Percentiles rank a stretch among this genome's conserved stretches.
phyloP scores from a whole-genome alignment of 2,888 invertebrate species.

The Trachelus iudaicus region DNA sequence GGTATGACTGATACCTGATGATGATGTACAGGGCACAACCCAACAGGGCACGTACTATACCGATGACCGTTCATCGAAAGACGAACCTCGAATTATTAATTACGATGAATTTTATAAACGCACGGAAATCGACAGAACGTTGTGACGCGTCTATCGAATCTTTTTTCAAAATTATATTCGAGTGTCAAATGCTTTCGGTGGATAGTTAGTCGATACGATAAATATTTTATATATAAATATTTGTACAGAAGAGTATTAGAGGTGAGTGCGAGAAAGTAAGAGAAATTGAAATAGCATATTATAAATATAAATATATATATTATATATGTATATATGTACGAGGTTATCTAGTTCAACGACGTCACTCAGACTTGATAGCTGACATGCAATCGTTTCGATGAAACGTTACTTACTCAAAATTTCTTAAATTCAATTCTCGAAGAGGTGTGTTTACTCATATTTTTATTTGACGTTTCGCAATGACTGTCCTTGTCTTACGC shows the following conservation, averaged over 20 bases:
- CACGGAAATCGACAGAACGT: not conserved
- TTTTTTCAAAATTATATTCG: not conserved
- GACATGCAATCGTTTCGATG: not conserved
- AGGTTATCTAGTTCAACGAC: not conserved
- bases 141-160: not conserved
- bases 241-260: slow-evolving; percentile 53
- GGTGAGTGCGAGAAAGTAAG: slow-evolving; percentile 9
- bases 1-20: slow-evolving; percentile 22
- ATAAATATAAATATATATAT: slow-evolving; percentile 35
- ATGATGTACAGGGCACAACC: slow-evolving; percentile 38
- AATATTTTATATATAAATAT: slow-evolving; percentile 65
- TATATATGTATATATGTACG: slow-evolving; percentile 14
- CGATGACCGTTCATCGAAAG: slow-evolving; percentile 14
- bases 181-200: not conserved
- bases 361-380: not conserved
- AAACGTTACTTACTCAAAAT: not conserved
- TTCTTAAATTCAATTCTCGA: not conserved
- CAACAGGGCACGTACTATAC: slow-evolving; percentile 29
- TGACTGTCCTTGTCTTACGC: not conserved
- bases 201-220: slow-evolving; percentile 36
- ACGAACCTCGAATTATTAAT: not conserved
- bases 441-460: not conserved
- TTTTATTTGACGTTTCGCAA: not conserved
- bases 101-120: not conserved
- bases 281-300: slow-evolving; percentile 24